phyloP scores from a whole-genome alignment of 2,888 invertebrate species.

The Enchytraeus crypticus region DNA sequence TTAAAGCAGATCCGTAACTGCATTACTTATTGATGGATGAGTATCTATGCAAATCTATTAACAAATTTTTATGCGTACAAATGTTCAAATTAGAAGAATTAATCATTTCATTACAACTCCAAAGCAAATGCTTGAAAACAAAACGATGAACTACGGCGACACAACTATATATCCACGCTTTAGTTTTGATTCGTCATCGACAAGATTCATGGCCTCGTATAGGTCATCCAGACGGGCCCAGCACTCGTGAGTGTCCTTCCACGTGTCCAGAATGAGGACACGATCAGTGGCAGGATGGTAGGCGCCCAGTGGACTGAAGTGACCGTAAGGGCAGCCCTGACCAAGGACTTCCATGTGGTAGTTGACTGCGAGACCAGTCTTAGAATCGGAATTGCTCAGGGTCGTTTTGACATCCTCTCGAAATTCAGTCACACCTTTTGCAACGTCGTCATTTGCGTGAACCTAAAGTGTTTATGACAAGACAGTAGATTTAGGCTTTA shows the following conservation, averaged over 20 bases:
- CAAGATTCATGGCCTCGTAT: slow-evolving; percentile 16
- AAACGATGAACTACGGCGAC: too few relatives aligned
- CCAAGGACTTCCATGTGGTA: slow-evolving; percentile 19
- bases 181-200: slow-evolving; percentile 3
- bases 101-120: too few relatives aligned
- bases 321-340: slow-evolving; percentile 13
- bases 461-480: too few relatives aligned
- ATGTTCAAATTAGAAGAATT: too few relatives aligned
- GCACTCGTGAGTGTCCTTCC: slow-evolving; percentile 18
- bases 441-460: background rate
- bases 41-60: too few relatives aligned
- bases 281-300: slow-evolving; percentile 17
- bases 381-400: background rate
- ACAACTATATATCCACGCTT: slow-evolving; percentile 12
- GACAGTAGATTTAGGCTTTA: too few relatives aligned
- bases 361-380: slow-evolving; percentile 14
- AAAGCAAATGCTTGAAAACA: too few relatives aligned
- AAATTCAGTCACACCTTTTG: slow-evolving; percentile 10
- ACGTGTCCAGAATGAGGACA: slow-evolving; percentile 19
- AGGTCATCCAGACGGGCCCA: slow-evolving; percentile 19
- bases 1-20: too few relatives aligned
- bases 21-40: too few relatives aligned
- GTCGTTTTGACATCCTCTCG: slow-evolving; percentile 1
- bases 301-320: slow-evolving; percentile 22
- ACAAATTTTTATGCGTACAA: too few relatives aligned